Conservation (phyloP, 2,113 vertebrate species). For the Cathartes aura region DNA sequence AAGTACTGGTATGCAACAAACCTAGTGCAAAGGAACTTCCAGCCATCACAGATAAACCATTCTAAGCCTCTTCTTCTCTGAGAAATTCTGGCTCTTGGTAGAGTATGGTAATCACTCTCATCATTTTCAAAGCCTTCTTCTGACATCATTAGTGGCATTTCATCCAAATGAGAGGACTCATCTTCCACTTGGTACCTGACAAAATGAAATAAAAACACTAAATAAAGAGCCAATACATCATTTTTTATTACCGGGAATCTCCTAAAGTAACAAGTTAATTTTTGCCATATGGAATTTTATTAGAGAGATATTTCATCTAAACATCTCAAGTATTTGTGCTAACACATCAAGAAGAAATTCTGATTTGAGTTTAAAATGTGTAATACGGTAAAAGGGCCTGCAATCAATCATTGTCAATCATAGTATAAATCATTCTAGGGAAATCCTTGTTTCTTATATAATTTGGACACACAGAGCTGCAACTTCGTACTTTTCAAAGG, state of each 20-base stretch:
- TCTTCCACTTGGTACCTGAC: constrained; percentile 92
- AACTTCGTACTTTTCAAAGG: background rate
- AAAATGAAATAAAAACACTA: background rate
- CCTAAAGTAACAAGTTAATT: background rate
- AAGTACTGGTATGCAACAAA: constrained; percentile 49
- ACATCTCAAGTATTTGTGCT: background rate
- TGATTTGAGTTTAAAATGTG: background rate
- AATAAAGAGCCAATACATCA: background rate
- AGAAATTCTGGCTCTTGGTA: constrained; percentile 87
- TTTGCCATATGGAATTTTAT: background rate
- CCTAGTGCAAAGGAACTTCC: constrained; percentile 93
- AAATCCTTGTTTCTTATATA: background rate
- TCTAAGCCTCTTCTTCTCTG: constrained; percentile 84
- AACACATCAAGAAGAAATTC: background rate
- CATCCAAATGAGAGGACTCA: constrained; percentile 92
- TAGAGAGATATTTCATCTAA: background rate
- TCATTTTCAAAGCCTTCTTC: constrained; percentile 98
- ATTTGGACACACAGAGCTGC: background rate
- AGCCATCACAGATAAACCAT: constrained; percentile 93
- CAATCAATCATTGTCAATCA: background rate
- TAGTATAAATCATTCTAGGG: background rate
- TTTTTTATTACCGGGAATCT: background rate
- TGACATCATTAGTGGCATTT: constrained; percentile 99
- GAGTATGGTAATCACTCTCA: constrained; percentile 94
- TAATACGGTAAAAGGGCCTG: background rate